Percentiles rank a stretch among this genome's conserved stretches.
phyloP scores from a whole-genome alignment of 1,140 invertebrate genomes.

The Bradysia coprophila region DNA sequence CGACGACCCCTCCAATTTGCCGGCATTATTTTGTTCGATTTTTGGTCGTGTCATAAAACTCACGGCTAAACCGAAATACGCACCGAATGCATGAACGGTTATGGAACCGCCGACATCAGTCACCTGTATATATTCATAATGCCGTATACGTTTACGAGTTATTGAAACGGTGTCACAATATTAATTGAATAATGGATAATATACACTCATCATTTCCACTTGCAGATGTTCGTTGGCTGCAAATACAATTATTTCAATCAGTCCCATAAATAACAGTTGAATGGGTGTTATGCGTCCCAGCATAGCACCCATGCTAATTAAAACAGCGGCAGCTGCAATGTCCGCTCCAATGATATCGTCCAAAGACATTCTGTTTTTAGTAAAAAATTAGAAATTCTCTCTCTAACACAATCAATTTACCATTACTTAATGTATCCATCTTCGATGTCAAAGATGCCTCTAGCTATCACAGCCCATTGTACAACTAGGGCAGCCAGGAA shows the following conservation, averaged over 20 bases:
- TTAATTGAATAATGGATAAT: too few relatives aligned
- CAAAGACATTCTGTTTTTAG: slow-evolving; percentile 13
- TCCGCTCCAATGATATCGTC: slow-evolving; percentile 63
- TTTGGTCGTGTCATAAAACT: slow-evolving; percentile 47
- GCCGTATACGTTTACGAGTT: too few relatives aligned
- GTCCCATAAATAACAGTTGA: slow-evolving; percentile 67
- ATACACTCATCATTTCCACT: slow-evolving; percentile 52
- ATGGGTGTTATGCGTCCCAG: slow-evolving; percentile 70
- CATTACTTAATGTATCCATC: slow-evolving; percentile 29
- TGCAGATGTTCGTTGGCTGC: slow-evolving; percentile 65
- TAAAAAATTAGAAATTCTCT: not conserved
- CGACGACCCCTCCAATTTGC: slow-evolving; percentile 37
- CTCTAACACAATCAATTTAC: not conserved
- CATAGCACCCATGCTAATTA: slow-evolving; percentile 85
- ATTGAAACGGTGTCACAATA: too few relatives aligned
- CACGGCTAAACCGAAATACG: slow-evolving; percentile 83
- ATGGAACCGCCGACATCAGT: slow-evolving; percentile 75
- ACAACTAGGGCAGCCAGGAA: slow-evolving; percentile 55
- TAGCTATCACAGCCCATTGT: slow-evolving; percentile 64
- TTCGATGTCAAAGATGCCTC: slow-evolving; percentile 47
- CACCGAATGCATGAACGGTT: slow-evolving; percentile 85
- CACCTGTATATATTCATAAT: too few relatives aligned
- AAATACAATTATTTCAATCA: slow-evolving; percentile 64
- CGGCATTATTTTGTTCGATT: slow-evolving; percentile 23
- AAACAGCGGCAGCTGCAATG: slow-evolving; percentile 69